A percentile compares a stretch with the other conserved stretches of the same genome.
Conservation (phyloP, 1,140 invertebrate species). For the Magallana angulata region DNA sequence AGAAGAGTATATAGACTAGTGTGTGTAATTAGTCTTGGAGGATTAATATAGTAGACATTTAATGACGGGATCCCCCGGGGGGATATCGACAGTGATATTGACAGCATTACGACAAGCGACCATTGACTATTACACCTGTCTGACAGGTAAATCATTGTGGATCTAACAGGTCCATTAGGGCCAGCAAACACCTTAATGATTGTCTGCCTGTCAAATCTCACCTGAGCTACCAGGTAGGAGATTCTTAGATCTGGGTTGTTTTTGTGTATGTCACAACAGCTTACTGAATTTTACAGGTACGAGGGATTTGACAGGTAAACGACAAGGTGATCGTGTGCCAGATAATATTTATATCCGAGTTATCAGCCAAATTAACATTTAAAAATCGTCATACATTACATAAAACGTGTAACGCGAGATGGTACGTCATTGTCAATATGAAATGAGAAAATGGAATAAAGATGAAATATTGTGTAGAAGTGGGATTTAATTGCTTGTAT, state of each 20-base stretch:
- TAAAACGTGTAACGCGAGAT: too few species aligned
- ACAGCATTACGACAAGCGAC: background rate
- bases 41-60: background rate
- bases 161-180: slow-evolving; percentile 25
- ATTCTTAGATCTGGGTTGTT: slow-evolving; percentile 16
- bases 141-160: slow-evolving; percentile 10
- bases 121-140: slow-evolving; percentile 1
- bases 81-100: background rate
- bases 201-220: slow-evolving; percentile 25
- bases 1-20: background rate
- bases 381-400: too few species aligned
- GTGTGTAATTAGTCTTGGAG: too few species aligned
- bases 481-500: too few species aligned
- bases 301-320: background rate
- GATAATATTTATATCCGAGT: background rate
- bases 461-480: too few species aligned
- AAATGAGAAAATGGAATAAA: too few species aligned
- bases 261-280: background rate
- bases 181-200: slow-evolving; percentile 26
- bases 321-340: background rate
- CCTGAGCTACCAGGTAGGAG: background rate
- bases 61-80: background rate
- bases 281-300: background rate
- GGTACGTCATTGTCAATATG: too few species aligned
- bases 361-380: too few species aligned